Percentiles rank a stretch among this genome's conserved stretches.
Conservation (phyloP, 2,113 vertebrate species). For the Pituophis catenifer region DNA sequence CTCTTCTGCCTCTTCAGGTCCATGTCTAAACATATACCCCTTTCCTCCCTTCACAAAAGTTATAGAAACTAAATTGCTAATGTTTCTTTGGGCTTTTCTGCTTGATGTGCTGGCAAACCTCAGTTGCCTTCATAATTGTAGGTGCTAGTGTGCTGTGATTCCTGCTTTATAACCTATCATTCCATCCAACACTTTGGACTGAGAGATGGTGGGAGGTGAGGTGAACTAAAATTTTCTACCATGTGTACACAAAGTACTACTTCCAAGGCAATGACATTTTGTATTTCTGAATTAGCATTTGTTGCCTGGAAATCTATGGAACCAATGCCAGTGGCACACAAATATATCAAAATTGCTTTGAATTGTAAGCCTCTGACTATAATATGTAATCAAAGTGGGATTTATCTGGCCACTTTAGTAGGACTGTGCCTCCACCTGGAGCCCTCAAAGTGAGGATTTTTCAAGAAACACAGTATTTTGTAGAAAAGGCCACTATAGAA, state of each 20-base stretch:
- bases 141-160: background rate
- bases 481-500: background rate
- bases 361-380: background rate
- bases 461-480: background rate
- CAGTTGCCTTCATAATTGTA: background rate
- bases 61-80: background rate
- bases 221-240: background rate
- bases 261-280: background rate
- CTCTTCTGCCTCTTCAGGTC: background rate
- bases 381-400: background rate
- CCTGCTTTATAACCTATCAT: background rate
- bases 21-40: background rate
- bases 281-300: background rate
- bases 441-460: background rate
- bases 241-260: background rate
- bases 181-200: background rate
- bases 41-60: background rate
- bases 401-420: background rate
- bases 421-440: background rate
- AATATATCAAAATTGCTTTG: background rate
- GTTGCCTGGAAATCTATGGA: background rate
- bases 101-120: background rate
- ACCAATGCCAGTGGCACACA: background rate
- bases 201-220: background rate
- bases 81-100: background rate